Percentiles rank a stretch among this genome's conserved stretches.
Conservation (phyloP, 1,140 invertebrate genomes). For the Bombus ignitus region DNA sequence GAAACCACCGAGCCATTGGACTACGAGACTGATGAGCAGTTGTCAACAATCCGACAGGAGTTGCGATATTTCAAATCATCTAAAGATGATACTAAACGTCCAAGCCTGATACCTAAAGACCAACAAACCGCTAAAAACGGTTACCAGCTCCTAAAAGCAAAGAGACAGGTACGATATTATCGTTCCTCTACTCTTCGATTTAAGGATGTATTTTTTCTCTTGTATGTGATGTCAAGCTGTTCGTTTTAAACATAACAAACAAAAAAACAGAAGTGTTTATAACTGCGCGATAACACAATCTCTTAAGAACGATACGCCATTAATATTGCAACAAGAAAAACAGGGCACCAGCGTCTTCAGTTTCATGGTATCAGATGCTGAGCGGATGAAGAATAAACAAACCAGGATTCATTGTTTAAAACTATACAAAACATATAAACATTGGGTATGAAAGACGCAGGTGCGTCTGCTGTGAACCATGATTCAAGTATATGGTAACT, state of each 20-base stretch:
- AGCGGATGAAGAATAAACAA: conserved; percentile 12
- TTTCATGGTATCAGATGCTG: conserved; percentile 45
- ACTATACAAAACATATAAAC: conserved; percentile 56
- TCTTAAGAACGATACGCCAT: conserved; percentile 31
- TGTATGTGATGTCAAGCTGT: conserved; percentile 41
- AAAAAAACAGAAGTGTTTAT: conserved; percentile 36
- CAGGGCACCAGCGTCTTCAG: conserved; percentile 58
- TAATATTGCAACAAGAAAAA: conserved; percentile 23
- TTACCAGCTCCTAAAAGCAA: conserved; percentile 29
- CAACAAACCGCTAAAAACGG: conserved; percentile 42
- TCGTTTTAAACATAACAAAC: conserved; percentile 39
- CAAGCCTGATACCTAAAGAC: conserved; percentile 80
- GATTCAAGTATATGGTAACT: conserved; percentile 66
- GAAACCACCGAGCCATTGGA: conserved; percentile 85
- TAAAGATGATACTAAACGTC: conserved; percentile 85
- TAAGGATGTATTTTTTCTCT: conserved; percentile 36
- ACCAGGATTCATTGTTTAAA: conserved; percentile 51
- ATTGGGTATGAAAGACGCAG: conserved; percentile 46
- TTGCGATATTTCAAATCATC: conserved; percentile 81
- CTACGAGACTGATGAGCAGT: conserved; percentile 64
- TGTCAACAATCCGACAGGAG: conserved; percentile 69
- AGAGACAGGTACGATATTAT: conserved; percentile 55
- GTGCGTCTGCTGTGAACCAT: conserved; percentile 56
- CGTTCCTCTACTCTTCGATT: conserved; percentile 13
- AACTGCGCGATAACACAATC: conserved; percentile 52